Percentiles rank a stretch among this genome's conserved stretches.
phyloP scores from a whole-genome alignment of 2,888 invertebrate genomes.

The Epiblema foenella region DNA sequence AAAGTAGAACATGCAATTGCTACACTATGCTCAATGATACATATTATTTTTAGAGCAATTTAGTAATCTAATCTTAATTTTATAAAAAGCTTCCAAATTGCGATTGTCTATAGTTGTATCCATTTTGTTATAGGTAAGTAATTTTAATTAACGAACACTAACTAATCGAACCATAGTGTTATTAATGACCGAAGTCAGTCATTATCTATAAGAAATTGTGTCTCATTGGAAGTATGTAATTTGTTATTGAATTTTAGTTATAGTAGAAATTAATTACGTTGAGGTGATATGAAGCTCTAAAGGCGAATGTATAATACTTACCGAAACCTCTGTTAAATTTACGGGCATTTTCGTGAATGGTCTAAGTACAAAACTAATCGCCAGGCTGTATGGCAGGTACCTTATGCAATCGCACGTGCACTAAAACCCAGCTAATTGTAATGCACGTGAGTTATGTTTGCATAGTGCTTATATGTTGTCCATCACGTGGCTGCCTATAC shows the following conservation, averaged over 20 bases:
- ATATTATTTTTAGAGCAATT: slow-evolving; percentile 3
- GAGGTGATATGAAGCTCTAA: background rate
- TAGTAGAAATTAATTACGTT: background rate
- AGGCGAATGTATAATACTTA: background rate
- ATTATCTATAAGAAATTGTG: too few species aligned
- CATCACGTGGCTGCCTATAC: slow-evolving; percentile 24
- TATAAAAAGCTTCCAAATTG: background rate
- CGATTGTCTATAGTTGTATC: too few species aligned
- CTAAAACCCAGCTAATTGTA: slow-evolving; percentile 36
- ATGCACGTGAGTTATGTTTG: slow-evolving; percentile 31
- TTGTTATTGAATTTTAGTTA: too few species aligned
- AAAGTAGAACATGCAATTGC: slow-evolving; percentile 39
- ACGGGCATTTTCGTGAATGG: background rate
- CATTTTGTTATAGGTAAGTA: background rate
- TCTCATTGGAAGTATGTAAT: too few species aligned
- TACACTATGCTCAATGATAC: slow-evolving; percentile 26
- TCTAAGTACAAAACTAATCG: background rate
- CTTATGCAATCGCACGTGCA: slow-evolving; percentile 34
- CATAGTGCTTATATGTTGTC: slow-evolving; percentile 15
- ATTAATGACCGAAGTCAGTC: too few species aligned
- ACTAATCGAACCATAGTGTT: too few species aligned
- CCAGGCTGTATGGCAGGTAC: background rate
- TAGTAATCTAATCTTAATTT: slow-evolving; percentile 1
- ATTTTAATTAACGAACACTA: background rate
- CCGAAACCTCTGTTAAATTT: background rate